Evolutionary conservation across 2,113 vertebrate genomes (phyloP).

Genomic region (Taxidea taxus): DNA sequence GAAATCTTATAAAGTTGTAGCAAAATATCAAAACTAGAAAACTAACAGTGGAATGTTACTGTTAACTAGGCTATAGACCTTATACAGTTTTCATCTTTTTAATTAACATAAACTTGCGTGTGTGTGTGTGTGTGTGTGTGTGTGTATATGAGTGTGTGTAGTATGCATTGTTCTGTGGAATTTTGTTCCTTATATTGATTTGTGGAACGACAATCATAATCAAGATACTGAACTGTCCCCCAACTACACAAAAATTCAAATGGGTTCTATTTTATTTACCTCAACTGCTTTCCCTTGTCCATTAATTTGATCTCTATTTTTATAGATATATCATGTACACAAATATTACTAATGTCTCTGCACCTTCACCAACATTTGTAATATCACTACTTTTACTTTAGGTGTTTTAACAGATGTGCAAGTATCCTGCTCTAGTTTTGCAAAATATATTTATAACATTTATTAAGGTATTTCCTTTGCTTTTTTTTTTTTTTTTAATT

Average conservation of each 20-base stretch:
- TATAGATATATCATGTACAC: not conserved
- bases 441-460: not conserved
- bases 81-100: not conserved
- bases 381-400: not conserved
- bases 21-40: not conserved
- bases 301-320: not conserved
- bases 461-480: not conserved
- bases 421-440: not conserved
- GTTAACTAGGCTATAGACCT: not conserved
- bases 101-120: not conserved
- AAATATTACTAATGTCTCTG: not conserved
- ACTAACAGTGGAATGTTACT: not conserved
- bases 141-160: no score
- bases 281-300: not conserved
- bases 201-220: not conserved
- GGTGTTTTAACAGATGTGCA: not conserved
- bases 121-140: not conserved
- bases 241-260: not conserved
- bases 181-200: not conserved
- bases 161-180: not conserved
- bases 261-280: not conserved
- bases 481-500: not conserved
- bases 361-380: not conserved
- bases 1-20: not conserved
- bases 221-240: not conserved